Conservation (phyloP, 1,140 invertebrate species). For the Penaeus chinensis region DNA sequence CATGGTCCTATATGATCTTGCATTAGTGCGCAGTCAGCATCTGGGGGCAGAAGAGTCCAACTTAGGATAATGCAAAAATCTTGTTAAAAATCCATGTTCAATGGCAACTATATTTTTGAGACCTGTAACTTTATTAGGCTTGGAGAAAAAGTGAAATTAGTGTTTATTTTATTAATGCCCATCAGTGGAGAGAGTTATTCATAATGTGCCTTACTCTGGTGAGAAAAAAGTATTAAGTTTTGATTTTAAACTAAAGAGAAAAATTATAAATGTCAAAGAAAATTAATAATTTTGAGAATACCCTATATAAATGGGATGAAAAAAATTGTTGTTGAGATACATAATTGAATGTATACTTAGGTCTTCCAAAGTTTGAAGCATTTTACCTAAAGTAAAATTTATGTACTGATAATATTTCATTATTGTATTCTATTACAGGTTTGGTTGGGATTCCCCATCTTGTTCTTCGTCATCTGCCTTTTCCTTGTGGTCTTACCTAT, state of each 20-base stretch:
- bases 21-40: too few species aligned
- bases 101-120: not conserved
- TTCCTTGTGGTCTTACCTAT: conserved; percentile 87
- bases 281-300: conserved; percentile 46
- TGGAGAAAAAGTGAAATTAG: not conserved
- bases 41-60: too few species aligned
- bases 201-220: not conserved
- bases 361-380: conserved; percentile 54
- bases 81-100: too few species aligned
- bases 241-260: not conserved
- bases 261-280: conserved; percentile 52
- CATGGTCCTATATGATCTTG: too few species aligned
- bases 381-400: conserved; percentile 32
- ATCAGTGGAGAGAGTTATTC: not conserved
- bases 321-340: too few species aligned
- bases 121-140: not conserved
- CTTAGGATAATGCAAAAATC: too few species aligned
- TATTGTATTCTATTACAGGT: conserved; percentile 68
- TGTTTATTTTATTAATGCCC: not conserved
- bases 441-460: conserved; percentile 80
- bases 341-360: too few species aligned
- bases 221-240: not conserved
- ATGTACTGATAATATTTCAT: conserved; percentile 45
- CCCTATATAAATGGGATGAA: too few species aligned
- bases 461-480: conserved; percentile 85